phyloP scores from a whole-genome alignment of 2,888 invertebrate species.

The Ferrisia virgata region DNA sequence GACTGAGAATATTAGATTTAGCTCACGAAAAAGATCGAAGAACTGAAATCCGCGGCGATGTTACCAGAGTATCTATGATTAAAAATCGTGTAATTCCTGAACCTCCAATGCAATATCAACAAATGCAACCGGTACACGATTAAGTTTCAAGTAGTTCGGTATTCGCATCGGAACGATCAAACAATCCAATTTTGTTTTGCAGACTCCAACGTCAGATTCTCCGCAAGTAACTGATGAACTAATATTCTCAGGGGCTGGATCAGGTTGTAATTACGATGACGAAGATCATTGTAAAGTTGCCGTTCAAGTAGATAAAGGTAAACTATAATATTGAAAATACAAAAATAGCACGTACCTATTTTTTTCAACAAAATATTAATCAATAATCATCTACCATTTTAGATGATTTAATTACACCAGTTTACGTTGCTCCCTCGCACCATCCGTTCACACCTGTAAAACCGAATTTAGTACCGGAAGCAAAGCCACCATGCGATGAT shows the following conservation, averaged over 20 bases:
- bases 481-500: conserved; percentile 68
- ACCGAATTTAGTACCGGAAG: conserved; percentile 50
- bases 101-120: conserved; percentile 64
- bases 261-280: conserved; percentile 85
- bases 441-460: conserved; percentile 52
- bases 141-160: too few species aligned
- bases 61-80: conserved; percentile 56
- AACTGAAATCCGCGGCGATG: conserved; percentile 77
- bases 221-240: conserved; percentile 79
- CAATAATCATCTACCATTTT: conserved; percentile 58
- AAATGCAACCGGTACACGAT: conserved; percentile 78
- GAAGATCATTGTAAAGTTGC: conserved; percentile 87
- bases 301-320: conserved; percentile 51
- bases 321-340: too few species aligned
- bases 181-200: conserved; percentile 49
- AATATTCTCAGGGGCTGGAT: conserved; percentile 87
- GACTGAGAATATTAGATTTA: conserved; percentile 76
- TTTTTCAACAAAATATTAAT: not conserved
- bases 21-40: conserved; percentile 79
- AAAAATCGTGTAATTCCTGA: conserved; percentile 62
- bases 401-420: conserved; percentile 89
- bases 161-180: too few species aligned
- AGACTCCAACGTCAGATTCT: conserved; percentile 83
- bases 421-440: conserved; percentile 78
- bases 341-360: not conserved